Evolutionary conservation across 1,140 invertebrate species (phyloP), one percentile per base, ranked within the genome.

Genomic region (Campoletis sonorensis): DNA sequence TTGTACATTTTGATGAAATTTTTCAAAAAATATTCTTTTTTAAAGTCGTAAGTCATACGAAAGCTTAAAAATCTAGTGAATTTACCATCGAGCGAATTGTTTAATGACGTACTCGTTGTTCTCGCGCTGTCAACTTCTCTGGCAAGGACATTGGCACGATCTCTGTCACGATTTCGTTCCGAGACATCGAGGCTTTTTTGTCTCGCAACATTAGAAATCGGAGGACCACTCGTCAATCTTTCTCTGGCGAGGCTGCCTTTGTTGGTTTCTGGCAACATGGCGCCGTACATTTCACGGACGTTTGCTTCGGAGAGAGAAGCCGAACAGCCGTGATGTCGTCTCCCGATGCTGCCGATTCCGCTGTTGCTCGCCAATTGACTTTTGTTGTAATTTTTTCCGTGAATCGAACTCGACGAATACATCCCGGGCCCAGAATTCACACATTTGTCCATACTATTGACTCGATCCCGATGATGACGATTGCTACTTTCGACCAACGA

Each of bases 111-210:
- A 85, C 90, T 91, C 78, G 89, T 89, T 4, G 87, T 88, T 18
- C 89, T 84, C 71, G 90, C 83, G 76, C 86, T 88, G 67, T 89
- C 88, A 27, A 64, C 58, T 78, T 89, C 87, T 72, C 86, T 88
- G 5, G 91, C 90, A 30, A 87, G 89, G 1, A 91, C 90, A 8
- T 85, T 83, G 4, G 87, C 87, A 0, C 85, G 78, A 54, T 86
- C 84, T 84, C 88, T 83, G 77, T 89, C 83, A 80, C 89, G 76
- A 72, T 37, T 78, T 11, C 73, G 82, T 73, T 87, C 86, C 37
- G 76, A 86, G 37, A 90, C 91, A 27, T 93, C 92, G 23, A 93
- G 85, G 86, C 91, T 93, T 83, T 90, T 90, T 82, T 93, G 93
- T 80, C 93, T 93, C 16, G 90, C 84, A 2, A 91, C 82, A 54